Conservation (phyloP, 2,888 invertebrate species). For the Deroplatys truncata region DNA sequence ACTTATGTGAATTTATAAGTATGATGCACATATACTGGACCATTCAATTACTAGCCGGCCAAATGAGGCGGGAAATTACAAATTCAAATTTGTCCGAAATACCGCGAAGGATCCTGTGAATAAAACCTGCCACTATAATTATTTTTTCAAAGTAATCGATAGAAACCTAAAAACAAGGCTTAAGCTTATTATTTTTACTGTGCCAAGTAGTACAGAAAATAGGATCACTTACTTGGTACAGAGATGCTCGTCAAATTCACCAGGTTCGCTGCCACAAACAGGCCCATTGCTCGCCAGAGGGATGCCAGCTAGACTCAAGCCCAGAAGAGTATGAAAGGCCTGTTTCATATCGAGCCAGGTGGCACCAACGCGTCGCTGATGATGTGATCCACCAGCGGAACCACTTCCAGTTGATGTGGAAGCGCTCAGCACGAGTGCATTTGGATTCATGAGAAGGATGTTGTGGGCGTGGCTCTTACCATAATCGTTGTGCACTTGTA, state of each 20-base stretch:
- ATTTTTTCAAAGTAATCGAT: too few species aligned
- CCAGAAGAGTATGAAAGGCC: conserved; percentile 50
- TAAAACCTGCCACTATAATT: too few species aligned
- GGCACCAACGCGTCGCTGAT: conserved; percentile 46
- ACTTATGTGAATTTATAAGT: too few species aligned
- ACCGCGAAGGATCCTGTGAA: too few species aligned
- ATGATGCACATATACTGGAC: too few species aligned
- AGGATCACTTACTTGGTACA: conserved; percentile 46
- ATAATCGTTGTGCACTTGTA: conserved; percentile 55
- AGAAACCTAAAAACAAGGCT: too few species aligned
- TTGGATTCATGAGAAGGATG: not conserved
- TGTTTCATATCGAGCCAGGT: conserved; percentile 56
- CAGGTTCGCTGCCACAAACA: conserved; percentile 52
- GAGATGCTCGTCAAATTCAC: conserved; percentile 46
- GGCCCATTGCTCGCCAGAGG: conserved; percentile 50
- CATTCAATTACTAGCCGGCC: too few species aligned
- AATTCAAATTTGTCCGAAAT: too few species aligned
- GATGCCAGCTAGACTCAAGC: conserved; percentile 42
- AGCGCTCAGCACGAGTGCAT: conserved; percentile 38
- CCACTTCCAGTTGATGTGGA: conserved; percentile 42
- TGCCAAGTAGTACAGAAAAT: too few species aligned
- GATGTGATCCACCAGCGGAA: conserved; percentile 36
- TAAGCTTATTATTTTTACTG: too few species aligned
- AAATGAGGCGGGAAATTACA: too few species aligned
- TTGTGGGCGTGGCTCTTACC: conserved; percentile 47